Evolutionary conservation across 2,113 vertebrate genomes (phyloP).

Genomic region (Corapipo altera): DNA sequence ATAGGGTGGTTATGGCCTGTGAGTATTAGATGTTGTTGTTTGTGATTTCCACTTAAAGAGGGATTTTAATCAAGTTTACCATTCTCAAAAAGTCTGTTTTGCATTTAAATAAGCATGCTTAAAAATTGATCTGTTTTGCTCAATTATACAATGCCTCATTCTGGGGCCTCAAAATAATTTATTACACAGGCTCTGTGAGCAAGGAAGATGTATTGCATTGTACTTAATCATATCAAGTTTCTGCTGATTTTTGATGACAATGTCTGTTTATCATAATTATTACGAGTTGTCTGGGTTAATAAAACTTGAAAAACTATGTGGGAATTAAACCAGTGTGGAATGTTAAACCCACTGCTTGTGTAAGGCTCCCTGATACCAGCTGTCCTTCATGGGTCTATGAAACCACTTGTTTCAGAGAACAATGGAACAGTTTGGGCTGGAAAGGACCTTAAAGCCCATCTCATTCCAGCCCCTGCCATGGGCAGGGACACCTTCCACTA

Average conservation of each 20-base stretch:
- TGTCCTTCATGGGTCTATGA: background rate
- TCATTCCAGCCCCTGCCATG: background rate
- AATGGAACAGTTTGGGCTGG: background rate
- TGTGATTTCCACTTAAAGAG: slow-evolving; percentile 68
- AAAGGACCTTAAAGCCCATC: rapidly evolving
- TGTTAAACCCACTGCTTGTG: slow-evolving; percentile 10
- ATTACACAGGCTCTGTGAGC: slow-evolving; percentile 64
- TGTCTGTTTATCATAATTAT: slow-evolving; percentile 81
- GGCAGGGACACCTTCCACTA: background rate
- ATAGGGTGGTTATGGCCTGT: slow-evolving; percentile 61
- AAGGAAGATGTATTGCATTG: slow-evolving; percentile 70
- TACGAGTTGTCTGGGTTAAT: slow-evolving; percentile 71
- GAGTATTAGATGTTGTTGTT: slow-evolving; percentile 66
- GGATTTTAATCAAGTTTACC: slow-evolving; percentile 75
- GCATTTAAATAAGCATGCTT: slow-evolving; percentile 75
- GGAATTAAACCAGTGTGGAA: slow-evolving; percentile 28
- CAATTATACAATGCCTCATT: slow-evolving; percentile 75
- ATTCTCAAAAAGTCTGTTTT: slow-evolving; percentile 71
- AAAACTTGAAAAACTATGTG: slow-evolving; percentile 56
- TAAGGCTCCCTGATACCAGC: background rate
- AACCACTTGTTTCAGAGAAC: background rate
- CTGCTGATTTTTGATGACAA: slow-evolving; percentile 75
- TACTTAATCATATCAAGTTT: slow-evolving; percentile 73
- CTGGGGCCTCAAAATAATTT: slow-evolving; percentile 71
- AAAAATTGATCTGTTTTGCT: slow-evolving; percentile 77